These are phyloP conservation scores for Temnothorax ravouxi DNA, from an alignment of 2,888 invertebrate species.

Conservation along the genomic window DNA sequence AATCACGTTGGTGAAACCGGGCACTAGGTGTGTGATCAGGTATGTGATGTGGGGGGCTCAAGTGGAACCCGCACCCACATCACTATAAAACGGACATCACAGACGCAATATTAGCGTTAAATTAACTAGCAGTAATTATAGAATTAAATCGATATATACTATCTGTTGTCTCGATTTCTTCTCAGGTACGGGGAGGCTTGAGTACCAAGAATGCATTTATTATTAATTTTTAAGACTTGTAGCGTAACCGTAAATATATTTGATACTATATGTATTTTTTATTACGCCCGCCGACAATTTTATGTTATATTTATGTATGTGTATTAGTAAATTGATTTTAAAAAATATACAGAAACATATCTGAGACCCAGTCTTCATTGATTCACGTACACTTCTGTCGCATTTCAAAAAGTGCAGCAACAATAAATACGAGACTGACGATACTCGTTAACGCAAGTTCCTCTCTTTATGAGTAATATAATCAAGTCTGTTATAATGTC, in stretches of 20 bases:
- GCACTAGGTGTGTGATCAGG: too few relatives aligned
- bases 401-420: neutral
- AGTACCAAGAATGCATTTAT: conserved; percentile 77
- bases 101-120: too few relatives aligned
- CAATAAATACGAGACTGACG: neutral
- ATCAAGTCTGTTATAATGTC: neutral
- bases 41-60: too few relatives aligned
- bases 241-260: conserved; percentile 43
- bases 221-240: conserved; percentile 56
- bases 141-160: conserved; percentile 13
- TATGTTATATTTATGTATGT: conserved; percentile 70
- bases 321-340: conserved; percentile 53
- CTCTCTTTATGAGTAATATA: conserved; percentile 6
- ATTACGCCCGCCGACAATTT: conserved; percentile 39
- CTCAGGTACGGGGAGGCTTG: conserved; percentile 51
- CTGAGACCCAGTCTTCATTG: neutral
- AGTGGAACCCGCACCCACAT: too few relatives aligned
- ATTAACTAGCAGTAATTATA: conserved; percentile 14
- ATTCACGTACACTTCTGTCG: neutral
- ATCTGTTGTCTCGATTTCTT: conserved; percentile 29
- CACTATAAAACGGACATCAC: too few relatives aligned
- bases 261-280: conserved; percentile 51
- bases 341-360: neutral
- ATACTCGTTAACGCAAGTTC: neutral
- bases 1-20: too few relatives aligned